Evolutionary conservation across 2,888 invertebrate genomes (phyloP).

Genomic region (Heteromyza rotundicornis): DNA sequence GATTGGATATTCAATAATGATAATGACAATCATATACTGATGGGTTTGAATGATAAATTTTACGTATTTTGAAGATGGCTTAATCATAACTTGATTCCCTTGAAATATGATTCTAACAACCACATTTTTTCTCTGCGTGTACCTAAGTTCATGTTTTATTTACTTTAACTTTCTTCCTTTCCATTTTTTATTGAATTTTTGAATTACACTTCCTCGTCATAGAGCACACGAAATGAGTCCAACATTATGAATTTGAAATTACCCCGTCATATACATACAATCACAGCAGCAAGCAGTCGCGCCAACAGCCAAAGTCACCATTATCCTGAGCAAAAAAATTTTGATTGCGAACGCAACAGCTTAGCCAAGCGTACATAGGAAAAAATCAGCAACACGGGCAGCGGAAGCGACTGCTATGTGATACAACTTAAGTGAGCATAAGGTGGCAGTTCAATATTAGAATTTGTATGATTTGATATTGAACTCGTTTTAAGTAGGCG

Average conservation of each 20-base stretch:
- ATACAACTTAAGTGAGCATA: slow-evolving; percentile 13
- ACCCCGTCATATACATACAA: slow-evolving; percentile 1
- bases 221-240: slow-evolving; percentile 10
- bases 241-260: slow-evolving; percentile 20
- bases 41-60: too few relatives aligned
- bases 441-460: too few relatives aligned
- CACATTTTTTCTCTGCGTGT: too few relatives aligned
- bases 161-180: neutral
- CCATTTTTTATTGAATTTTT: neutral
- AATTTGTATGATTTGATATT: too few relatives aligned
- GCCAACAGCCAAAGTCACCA: neutral
- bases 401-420: neutral
- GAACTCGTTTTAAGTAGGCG: too few relatives aligned
- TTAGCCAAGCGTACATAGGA: neutral
- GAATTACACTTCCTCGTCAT: neutral
- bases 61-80: too few relatives aligned
- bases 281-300: neutral
- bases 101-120: too few relatives aligned
- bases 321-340: neutral
- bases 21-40: too few relatives aligned
- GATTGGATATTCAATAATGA: too few relatives aligned
- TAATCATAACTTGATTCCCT: too few relatives aligned
- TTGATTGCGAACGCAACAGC: slow-evolving; percentile 9
- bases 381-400: neutral
- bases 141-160: too few relatives aligned